phyloP scores from a whole-genome alignment of 2,113 vertebrate genomes.

The Lamprotornis superbus region DNA sequence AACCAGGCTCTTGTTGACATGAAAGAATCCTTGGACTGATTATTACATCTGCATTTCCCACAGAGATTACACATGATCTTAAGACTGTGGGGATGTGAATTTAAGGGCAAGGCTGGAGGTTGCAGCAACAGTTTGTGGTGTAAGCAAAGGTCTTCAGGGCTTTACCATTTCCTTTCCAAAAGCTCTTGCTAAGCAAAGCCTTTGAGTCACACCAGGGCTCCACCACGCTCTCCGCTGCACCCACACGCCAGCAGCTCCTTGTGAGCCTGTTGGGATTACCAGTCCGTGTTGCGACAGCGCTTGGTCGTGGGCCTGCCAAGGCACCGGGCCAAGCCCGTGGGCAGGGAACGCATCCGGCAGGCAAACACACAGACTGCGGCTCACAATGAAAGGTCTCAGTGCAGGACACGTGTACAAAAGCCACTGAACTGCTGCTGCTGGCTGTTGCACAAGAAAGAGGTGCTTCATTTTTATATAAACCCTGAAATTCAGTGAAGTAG shows the following conservation, averaged over 20 bases:
- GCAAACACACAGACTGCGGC: not conserved
- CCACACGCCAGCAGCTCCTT: not conserved
- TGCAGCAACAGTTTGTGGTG: not conserved
- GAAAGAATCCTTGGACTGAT: not conserved
- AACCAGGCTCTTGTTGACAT: not conserved
- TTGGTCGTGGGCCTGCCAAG: not conserved
- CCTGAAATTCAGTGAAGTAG: not conserved
- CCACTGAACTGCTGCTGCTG: not conserved
- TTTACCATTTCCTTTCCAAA: not conserved
- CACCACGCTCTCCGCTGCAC: fast-evolving
- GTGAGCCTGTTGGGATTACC: not conserved
- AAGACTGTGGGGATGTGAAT: not conserved
- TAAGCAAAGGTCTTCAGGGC: not conserved
- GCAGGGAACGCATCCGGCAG: not conserved
- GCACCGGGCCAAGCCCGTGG: not conserved
- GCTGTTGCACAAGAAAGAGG: not conserved
- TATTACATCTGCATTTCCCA: not conserved
- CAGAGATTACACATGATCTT: not conserved
- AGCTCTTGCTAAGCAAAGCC: not conserved
- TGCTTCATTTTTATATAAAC: not conserved
- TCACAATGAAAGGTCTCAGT: not conserved
- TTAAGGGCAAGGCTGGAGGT: not conserved
- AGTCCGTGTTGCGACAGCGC: not conserved
- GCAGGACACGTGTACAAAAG: fast-evolving
- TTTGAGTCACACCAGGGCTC: not conserved